These are phyloP conservation scores for Trachymyrmex cornetzi DNA, from an alignment of 1,140 invertebrate species.

Conservation along the genomic window DNA sequence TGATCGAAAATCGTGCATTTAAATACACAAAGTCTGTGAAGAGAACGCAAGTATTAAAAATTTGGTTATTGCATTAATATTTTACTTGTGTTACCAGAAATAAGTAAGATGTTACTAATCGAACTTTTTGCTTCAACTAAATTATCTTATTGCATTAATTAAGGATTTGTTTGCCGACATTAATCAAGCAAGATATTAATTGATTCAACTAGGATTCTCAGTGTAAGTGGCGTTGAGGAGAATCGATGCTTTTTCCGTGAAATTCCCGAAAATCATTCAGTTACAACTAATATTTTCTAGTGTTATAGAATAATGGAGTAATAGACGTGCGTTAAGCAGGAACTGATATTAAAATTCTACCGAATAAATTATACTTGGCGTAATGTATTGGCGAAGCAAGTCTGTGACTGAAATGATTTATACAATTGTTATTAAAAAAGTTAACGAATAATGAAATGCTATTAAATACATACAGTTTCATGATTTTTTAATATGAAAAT, in stretches of 20 bases:
- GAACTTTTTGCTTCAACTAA: too few species aligned
- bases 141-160: too few species aligned
- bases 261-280: constrained; percentile 32
- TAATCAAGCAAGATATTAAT: too few species aligned
- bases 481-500: background rate
- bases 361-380: constrained; percentile 34
- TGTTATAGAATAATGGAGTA: constrained; percentile 7
- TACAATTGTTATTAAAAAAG: constrained; percentile 20
- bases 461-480: background rate
- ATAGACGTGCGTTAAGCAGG: constrained; percentile 5
- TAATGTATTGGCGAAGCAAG: background rate
- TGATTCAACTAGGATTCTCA: too few species aligned
- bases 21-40: background rate
- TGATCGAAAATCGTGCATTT: background rate
- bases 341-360: constrained; percentile 48
- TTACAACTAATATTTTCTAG: constrained; percentile 42
- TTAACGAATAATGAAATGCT: background rate
- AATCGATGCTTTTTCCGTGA: constrained; percentile 29
- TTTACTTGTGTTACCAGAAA: too few species aligned
- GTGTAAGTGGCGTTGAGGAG: background rate
- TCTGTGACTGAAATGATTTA: background rate
- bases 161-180: too few species aligned
- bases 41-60: too few species aligned
- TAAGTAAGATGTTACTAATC: too few species aligned
- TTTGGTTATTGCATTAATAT: too few species aligned